phyloP scores from a whole-genome alignment of 2,797 vertebrate species.

The Eulemur coronatus region DNA sequence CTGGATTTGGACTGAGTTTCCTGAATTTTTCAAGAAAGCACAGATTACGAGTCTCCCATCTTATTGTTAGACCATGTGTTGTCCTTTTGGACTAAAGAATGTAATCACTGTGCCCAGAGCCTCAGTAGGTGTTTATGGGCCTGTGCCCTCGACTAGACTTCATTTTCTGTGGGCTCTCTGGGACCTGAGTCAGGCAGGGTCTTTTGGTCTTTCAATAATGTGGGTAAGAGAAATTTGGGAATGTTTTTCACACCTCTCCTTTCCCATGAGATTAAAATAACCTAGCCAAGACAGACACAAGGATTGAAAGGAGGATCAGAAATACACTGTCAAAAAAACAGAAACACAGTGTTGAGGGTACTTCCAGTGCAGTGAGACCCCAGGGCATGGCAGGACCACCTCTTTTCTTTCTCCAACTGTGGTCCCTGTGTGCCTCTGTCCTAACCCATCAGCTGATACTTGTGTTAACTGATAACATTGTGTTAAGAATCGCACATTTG shows the following conservation, averaged over 20 bases:
- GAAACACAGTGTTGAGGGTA: neutral
- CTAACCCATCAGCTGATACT: neutral
- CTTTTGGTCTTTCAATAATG: neutral
- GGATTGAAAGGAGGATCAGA: neutral
- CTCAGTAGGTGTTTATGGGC: neutral
- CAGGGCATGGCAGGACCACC: accelerated
- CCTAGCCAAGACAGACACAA: neutral
- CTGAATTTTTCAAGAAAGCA: neutral
- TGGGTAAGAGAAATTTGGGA: neutral
- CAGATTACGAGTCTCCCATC: neutral
- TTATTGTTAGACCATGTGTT: neutral
- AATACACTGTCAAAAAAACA: neutral
- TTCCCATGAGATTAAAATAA: neutral
- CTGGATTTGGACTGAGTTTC: neutral
- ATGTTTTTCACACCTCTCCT: neutral
- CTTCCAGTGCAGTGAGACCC: neutral
- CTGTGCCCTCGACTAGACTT: neutral
- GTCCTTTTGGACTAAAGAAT: neutral
- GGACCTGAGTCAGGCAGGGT: neutral
- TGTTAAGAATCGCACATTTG: neutral
- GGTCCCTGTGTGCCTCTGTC: accelerated
- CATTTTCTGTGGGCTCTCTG: neutral
- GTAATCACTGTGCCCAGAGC: neutral
- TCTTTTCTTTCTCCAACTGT: neutral
- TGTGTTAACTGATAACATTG: neutral